phyloP scores from a whole-genome alignment of 2,888 invertebrate genomes.

The Polydesmus complanatus region DNA sequence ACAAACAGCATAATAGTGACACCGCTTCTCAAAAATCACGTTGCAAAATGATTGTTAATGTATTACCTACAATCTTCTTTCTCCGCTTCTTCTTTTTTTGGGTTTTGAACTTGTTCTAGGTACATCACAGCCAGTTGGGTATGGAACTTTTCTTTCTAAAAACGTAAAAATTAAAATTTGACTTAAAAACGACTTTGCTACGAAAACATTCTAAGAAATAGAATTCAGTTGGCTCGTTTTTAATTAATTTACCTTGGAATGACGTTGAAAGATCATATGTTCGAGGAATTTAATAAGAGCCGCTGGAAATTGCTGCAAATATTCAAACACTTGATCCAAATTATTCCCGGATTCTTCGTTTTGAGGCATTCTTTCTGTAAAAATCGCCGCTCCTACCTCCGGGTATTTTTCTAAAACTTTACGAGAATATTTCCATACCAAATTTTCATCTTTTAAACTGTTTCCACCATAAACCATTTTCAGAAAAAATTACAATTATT shows the following conservation, averaged over 20 bases:
- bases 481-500: neutral
- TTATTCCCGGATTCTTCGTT: constrained; percentile 29
- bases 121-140: constrained; percentile 38
- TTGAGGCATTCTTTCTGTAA: constrained; percentile 30
- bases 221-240: too few relatives aligned
- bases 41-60: too few relatives aligned
- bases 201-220: too few relatives aligned
- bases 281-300: constrained; percentile 35
- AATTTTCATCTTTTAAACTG: constrained; percentile 29
- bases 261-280: constrained; percentile 32
- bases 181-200: too few relatives aligned
- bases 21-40: too few relatives aligned
- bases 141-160: constrained; percentile 38
- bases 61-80: too few relatives aligned
- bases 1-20: too few relatives aligned
- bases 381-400: constrained; percentile 32
- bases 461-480: neutral
- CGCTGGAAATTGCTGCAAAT: constrained; percentile 32
- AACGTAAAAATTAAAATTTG: constrained; percentile 15
- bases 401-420: constrained; percentile 33
- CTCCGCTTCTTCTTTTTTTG: constrained; percentile 23
- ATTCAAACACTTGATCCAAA: constrained; percentile 33
- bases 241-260: constrained; percentile 31
- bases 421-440: constrained; percentile 36
- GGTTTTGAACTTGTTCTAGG: constrained; percentile 33